Evolutionary conservation across 37 sponge, comb jelly and placozoan species (phyloP).

Genomic region (Cladorhizidae sp.): DNA sequence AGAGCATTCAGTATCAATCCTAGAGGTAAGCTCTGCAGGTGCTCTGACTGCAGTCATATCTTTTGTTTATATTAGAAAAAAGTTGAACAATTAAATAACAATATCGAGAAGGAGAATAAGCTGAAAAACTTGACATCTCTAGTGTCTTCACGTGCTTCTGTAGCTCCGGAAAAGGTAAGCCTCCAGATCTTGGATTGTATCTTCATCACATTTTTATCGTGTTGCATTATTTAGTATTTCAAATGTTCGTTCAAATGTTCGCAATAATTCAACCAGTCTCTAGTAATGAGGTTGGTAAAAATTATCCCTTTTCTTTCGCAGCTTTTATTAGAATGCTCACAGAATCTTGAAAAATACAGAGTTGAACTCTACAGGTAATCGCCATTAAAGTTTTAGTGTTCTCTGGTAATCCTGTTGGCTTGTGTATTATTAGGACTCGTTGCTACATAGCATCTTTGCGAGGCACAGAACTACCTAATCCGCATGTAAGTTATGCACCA

Average conservation of each 20-base stretch:
- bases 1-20: conserved; percentile 15
- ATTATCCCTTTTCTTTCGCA: conserved; percentile 10
- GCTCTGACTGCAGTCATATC: not conserved
- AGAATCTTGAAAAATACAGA: conserved; percentile 56
- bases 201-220: too few species aligned
- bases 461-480: conserved; percentile 58
- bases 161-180: conserved; percentile 36
- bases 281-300: too few species aligned
- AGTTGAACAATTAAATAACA: conserved; percentile 10
- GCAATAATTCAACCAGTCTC: too few species aligned
- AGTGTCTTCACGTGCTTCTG: too few species aligned
- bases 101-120: conserved; percentile 40
- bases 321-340: conserved; percentile 37
- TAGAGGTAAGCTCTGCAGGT: not conserved
- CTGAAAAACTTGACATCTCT: conserved; percentile 60
- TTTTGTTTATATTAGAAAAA: conserved; percentile 3
- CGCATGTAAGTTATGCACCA: conserved; percentile 34
- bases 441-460: conserved; percentile 62
- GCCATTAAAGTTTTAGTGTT: not conserved
- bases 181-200: too few species aligned
- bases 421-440: conserved; percentile 11
- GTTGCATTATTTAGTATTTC: too few species aligned
- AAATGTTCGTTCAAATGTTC: too few species aligned
- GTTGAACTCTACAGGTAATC: conserved; percentile 51
- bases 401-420: not conserved